These are phyloP conservation scores for Tapirus indicus DNA, from an alignment of 2,797 vertebrate species.

Conservation along the genomic window DNA sequence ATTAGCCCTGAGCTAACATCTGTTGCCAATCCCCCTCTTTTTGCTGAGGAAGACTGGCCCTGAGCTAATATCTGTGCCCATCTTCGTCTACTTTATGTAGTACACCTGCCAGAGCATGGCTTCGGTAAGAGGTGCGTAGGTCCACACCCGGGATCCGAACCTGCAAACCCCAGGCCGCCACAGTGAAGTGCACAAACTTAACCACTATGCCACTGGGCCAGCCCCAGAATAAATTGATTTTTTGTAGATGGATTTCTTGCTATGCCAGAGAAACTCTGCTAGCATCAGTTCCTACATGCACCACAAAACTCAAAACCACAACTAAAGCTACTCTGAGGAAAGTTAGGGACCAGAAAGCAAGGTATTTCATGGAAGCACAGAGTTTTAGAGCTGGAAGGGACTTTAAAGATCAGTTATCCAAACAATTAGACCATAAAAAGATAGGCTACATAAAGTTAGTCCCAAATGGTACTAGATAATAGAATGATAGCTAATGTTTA, in stretches of 20 bases:
- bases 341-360: slow-evolving; percentile 14
- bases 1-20: too few relatives aligned
- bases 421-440: not conserved
- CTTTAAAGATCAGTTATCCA: not conserved
- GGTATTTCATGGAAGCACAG: not conserved
- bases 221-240: slow-evolving; percentile 32
- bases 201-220: too few relatives aligned
- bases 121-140: too few relatives aligned
- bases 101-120: too few relatives aligned
- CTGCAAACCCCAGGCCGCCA: too few relatives aligned
- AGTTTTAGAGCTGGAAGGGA: not conserved
- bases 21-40: too few relatives aligned
- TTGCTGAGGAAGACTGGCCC: too few relatives aligned
- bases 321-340: not conserved
- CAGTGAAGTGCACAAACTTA: too few relatives aligned
- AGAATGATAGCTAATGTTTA: not conserved
- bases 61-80: too few relatives aligned
- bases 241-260: slow-evolving; percentile 23
- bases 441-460: not conserved
- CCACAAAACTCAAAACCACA: slow-evolving; percentile 14
- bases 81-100: too few relatives aligned
- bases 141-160: too few relatives aligned
- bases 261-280: slow-evolving; percentile 40
- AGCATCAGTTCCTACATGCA: not conserved
- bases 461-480: not conserved